Evolutionary conservation across 2,888 invertebrate genomes (phyloP).

Genomic region (Cephus spinipes): DNA sequence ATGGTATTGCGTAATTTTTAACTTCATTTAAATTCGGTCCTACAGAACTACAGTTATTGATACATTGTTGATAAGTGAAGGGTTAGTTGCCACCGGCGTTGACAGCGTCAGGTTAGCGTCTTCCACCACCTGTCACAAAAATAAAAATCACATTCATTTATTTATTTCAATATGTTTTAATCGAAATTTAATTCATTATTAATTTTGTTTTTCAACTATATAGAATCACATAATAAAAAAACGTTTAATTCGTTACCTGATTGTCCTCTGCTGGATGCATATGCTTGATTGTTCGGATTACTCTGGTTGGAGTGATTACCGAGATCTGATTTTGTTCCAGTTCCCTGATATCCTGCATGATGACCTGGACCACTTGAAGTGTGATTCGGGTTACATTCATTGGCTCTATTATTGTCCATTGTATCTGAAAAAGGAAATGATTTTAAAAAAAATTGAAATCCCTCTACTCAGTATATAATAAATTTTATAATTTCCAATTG

Average conservation of each 20-base stretch:
- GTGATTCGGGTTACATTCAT: constrained; percentile 51
- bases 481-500: neutral
- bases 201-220: neutral
- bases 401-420: constrained; percentile 54
- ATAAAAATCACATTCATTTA: neutral
- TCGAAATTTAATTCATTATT: neutral
- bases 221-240: neutral
- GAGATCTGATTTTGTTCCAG: constrained; percentile 39
- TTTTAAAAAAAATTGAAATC: neutral
- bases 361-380: constrained; percentile 39
- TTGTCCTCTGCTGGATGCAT: too few species aligned
- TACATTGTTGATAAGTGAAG: too few species aligned
- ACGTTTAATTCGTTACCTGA: neutral
- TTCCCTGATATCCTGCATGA: constrained; percentile 44
- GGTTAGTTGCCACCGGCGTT: too few species aligned
- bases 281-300: constrained; percentile 42
- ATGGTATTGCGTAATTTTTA: too few species aligned
- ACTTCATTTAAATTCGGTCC: too few species aligned
- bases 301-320: constrained; percentile 54
- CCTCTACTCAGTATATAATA: neutral
- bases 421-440: neutral
- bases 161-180: neutral
- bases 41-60: too few species aligned
- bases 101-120: too few species aligned
- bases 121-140: neutral